phyloP scores from a whole-genome alignment of 2,888 invertebrate species.

The Conistra vaccinii region DNA sequence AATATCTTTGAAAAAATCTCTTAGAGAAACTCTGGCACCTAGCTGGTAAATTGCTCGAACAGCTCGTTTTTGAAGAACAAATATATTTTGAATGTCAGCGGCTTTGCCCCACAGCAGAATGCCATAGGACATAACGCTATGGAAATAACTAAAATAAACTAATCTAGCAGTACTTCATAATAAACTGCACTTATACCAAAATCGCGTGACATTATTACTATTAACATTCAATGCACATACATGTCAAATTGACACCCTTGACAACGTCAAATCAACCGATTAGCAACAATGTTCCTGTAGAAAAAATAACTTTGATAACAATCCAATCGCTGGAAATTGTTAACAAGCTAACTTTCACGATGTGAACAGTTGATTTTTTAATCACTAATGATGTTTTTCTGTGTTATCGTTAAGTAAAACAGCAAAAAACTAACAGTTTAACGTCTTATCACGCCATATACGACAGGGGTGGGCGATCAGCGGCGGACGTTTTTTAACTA shows the following conservation, averaged over 20 bases:
- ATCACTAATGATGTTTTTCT: neutral
- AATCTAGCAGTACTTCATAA: neutral
- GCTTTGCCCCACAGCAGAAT: too few species aligned
- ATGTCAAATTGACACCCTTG: neutral
- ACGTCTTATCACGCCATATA: constrained; percentile 16
- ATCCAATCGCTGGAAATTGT: neutral
- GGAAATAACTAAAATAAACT: too few species aligned
- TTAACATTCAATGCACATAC: neutral
- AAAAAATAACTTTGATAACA: neutral
- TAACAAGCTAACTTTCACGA: constrained; percentile 4
- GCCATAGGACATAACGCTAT: too few species aligned
- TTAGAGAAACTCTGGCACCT: too few species aligned
- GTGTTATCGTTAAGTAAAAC: constrained; percentile 1
- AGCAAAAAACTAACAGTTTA: neutral
- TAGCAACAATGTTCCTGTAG: neutral
- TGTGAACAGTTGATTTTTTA: neutral
- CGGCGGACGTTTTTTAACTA: neutral
- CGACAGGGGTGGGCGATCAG: neutral
- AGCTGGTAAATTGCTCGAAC: too few species aligned
- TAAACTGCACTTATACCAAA: neutral
- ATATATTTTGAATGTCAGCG: too few species aligned
- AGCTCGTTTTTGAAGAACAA: too few species aligned
- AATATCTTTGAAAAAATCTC: too few species aligned
- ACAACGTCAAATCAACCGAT: neutral
- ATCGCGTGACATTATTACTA: neutral